phyloP scores from a whole-genome alignment of 2,797 vertebrate species.

The Sorex maritimensis region DNA sequence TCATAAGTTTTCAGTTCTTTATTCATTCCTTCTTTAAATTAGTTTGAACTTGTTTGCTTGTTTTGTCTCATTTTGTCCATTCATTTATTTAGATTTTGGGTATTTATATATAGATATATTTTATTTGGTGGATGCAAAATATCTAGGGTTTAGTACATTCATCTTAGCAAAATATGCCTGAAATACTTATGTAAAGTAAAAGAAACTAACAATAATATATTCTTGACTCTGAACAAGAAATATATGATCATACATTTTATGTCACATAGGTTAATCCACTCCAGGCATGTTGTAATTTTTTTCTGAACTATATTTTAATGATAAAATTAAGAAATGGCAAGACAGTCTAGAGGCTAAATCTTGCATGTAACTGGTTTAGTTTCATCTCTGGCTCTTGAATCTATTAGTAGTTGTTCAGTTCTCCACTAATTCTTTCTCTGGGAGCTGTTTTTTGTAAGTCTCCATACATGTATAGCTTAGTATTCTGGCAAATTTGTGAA shows the following conservation, averaged over 20 bases:
- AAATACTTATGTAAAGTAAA: constrained; percentile 39
- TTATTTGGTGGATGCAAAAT: constrained; percentile 19
- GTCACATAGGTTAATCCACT: neutral
- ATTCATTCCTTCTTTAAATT: neutral
- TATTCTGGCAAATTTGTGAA: constrained; percentile 12
- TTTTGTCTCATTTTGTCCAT: neutral
- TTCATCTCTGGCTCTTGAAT: too few relatives aligned
- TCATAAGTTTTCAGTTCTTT: neutral
- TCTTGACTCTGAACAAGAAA: too few relatives aligned
- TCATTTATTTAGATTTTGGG: neutral
- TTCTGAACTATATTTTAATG: neutral
- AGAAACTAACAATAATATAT: neutral
- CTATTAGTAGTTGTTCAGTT: neutral
- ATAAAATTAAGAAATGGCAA: too few relatives aligned
- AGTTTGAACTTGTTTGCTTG: neutral
- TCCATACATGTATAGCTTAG: neutral
- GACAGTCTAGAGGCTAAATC: too few relatives aligned
- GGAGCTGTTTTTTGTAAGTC: neutral
- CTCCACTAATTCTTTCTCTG: neutral
- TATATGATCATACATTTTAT: too few relatives aligned
- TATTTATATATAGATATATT: neutral
- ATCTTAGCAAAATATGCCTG: neutral
- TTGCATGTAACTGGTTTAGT: too few relatives aligned
- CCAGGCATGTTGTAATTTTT: neutral
- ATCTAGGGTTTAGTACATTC: neutral